phyloP scores from a whole-genome alignment of 2,888 invertebrate genomes.

The Mylabris sibirica region DNA sequence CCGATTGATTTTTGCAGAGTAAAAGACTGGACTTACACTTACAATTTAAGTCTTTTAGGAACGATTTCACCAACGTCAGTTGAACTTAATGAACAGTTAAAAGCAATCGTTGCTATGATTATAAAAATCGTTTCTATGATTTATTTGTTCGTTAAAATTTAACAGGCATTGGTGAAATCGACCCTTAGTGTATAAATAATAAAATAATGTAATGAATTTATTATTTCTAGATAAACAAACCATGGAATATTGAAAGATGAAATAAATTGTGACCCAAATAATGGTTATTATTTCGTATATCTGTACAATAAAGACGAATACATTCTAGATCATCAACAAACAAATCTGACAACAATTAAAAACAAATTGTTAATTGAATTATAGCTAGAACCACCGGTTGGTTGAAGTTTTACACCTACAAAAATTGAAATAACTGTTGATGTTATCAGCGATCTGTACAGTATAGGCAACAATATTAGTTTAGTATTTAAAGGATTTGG shows the following conservation, averaged over 20 bases:
- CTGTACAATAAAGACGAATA: slow-evolving; percentile 92
- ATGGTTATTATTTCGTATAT: slow-evolving; percentile 97
- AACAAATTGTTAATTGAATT: slow-evolving; percentile 23
- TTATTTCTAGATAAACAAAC: slow-evolving; percentile 78
- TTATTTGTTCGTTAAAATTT: no score
- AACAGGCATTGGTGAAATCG: no score
- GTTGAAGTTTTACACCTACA: slow-evolving; percentile 91
- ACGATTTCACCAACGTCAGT: no score
- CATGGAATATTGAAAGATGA: slow-evolving; percentile 93
- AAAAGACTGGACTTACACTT: no score
- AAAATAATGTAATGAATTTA: background rate
- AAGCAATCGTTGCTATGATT: no score
- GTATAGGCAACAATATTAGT: slow-evolving; percentile 90
- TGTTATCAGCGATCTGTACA: slow-evolving; percentile 85
- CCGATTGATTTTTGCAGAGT: slow-evolving; percentile 87
- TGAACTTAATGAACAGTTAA: no score
- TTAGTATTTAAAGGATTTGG: slow-evolving; percentile 95
- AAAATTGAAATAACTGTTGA: slow-evolving; percentile 81
- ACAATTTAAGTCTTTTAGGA: slow-evolving; percentile 79
- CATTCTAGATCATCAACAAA: no score
- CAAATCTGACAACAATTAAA: no score
- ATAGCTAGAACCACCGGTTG: slow-evolving; percentile 82
- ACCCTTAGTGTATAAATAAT: no score
- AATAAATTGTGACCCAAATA: slow-evolving; percentile 96
- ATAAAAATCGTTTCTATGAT: no score